A percentile compares a stretch with the other conserved stretches of the same genome.
Evolutionary conservation across 2,888 invertebrate species (phyloP).

Genomic region (Dione juno): DNA sequence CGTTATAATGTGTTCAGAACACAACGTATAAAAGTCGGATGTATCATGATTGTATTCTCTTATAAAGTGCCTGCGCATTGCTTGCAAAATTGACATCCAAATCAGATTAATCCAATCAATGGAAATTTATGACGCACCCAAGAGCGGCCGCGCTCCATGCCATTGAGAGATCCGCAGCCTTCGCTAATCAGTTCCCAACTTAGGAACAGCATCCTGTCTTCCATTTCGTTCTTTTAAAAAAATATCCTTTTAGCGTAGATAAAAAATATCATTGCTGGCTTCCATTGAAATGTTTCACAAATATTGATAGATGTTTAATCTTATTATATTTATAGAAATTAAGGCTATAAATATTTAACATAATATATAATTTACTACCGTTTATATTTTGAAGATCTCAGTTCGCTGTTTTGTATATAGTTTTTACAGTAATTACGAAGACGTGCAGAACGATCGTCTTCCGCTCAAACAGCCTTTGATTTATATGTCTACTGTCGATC

Average conservation of each 20-base stretch:
- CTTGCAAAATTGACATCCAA: conserved; percentile 81
- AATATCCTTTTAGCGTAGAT: conserved; percentile 21
- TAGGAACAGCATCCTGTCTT: conserved; percentile 58
- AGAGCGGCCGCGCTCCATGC: conserved; percentile 66
- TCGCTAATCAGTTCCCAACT: conserved; percentile 73
- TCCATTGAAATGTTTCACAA: conserved; percentile 4
- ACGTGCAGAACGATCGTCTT: conserved; percentile 75
- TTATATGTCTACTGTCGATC: conserved; percentile 74
- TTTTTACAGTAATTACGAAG: conserved; percentile 79
- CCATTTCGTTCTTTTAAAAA: conserved; percentile 54
- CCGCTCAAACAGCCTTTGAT: conserved; percentile 77
- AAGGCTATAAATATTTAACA: neutral
- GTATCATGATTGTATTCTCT: conserved; percentile 72
- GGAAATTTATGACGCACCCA: conserved; percentile 83
- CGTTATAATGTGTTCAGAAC: conserved; percentile 69
- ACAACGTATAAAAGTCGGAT: conserved; percentile 64
- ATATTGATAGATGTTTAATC: neutral
- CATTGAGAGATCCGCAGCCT: conserved; percentile 73
- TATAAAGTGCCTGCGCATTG: conserved; percentile 76
- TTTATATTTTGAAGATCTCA: conserved; percentile 71
- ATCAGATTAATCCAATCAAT: conserved; percentile 85
- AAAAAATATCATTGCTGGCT: conserved; percentile 8
- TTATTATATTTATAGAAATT: neutral
- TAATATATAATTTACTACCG: conserved; percentile 71
- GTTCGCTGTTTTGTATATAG: conserved; percentile 51